phyloP scores from a whole-genome alignment of 2,113 vertebrate genomes.

The Malurus alboscapulatus region DNA sequence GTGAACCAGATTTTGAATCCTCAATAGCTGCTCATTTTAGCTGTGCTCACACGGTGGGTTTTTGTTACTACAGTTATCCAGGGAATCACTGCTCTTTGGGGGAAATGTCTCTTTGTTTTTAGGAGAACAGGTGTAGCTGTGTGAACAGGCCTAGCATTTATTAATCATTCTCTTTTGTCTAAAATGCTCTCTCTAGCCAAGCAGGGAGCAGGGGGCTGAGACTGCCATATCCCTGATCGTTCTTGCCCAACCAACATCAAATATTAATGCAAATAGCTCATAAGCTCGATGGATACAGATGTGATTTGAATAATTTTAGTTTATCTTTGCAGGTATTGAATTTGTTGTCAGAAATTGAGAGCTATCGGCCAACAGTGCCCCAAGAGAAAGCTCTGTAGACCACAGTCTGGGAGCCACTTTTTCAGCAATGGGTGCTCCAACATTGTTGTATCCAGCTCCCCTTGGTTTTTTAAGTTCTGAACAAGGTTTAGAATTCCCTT shows the following conservation, averaged over 20 bases:
- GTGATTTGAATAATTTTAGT: conserved; percentile 3
- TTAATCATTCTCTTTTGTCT: background rate
- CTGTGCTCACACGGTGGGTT: background rate
- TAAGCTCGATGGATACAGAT: background rate
- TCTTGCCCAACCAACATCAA: background rate
- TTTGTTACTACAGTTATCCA: conserved; percentile 3
- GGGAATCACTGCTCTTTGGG: background rate
- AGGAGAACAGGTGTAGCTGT: background rate
- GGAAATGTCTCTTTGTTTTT: background rate
- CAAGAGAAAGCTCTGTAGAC: background rate
- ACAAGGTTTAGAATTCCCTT: background rate
- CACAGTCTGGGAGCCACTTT: background rate
- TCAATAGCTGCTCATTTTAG: conserved; percentile 22
- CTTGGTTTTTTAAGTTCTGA: background rate
- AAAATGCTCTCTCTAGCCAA: background rate
- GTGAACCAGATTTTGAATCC: background rate
- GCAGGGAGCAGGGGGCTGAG: background rate
- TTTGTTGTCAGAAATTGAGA: background rate
- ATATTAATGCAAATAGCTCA: conserved; percentile 5
- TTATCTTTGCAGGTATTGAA: background rate
- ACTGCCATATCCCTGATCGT: background rate
- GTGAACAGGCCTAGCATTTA: background rate
- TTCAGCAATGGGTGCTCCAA: background rate
- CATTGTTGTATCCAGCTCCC: background rate
- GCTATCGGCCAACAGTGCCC: background rate